These are phyloP conservation scores for Anastatus disparis DNA, from an alignment of 1,140 invertebrate genomes.

Conservation along the genomic window DNA sequence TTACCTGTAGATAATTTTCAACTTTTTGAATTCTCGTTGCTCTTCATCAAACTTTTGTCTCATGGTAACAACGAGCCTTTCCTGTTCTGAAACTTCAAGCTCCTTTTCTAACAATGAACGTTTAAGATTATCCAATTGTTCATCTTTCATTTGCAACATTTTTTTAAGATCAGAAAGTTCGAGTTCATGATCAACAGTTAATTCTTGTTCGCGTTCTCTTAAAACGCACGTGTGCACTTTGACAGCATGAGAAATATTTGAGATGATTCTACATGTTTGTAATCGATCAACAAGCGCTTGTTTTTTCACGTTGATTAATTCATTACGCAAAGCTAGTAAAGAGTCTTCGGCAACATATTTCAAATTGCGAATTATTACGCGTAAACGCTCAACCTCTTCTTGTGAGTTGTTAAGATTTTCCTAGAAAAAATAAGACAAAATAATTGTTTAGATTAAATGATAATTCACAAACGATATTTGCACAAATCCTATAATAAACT, in stretches of 20 bases:
- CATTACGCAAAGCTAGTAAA: constrained; percentile 70
- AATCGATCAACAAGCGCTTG: constrained; percentile 66
- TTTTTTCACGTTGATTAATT: constrained; percentile 70
- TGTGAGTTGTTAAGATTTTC: constrained; percentile 64
- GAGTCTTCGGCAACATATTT: constrained; percentile 61
- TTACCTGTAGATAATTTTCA: constrained; percentile 44
- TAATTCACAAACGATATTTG: no score
- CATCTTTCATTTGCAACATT: constrained; percentile 66
- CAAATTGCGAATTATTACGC: constrained; percentile 52
- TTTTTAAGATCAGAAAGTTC: constrained; percentile 73
- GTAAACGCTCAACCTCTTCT: constrained; percentile 61
- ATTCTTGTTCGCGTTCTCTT: constrained; percentile 69
- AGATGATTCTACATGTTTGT: constrained; percentile 66
- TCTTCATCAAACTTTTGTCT: constrained; percentile 62
- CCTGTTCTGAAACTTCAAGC: constrained; percentile 51
- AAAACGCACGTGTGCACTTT: constrained; percentile 67
- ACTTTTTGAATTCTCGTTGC: constrained; percentile 50
- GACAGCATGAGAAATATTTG: constrained; percentile 68
- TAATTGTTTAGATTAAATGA: no score
- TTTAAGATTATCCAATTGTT: constrained; percentile 68
- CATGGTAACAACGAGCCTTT: constrained; percentile 54
- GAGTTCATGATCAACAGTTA: constrained; percentile 74
- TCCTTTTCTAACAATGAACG: constrained; percentile 56
- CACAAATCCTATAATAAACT: no score
- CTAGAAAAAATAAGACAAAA: no score